Percentiles rank a stretch among this genome's conserved stretches.
These are phyloP conservation scores for Cepaea nemoralis DNA, from an alignment of 1,140 invertebrate genomes.

Conservation along the genomic window DNA sequence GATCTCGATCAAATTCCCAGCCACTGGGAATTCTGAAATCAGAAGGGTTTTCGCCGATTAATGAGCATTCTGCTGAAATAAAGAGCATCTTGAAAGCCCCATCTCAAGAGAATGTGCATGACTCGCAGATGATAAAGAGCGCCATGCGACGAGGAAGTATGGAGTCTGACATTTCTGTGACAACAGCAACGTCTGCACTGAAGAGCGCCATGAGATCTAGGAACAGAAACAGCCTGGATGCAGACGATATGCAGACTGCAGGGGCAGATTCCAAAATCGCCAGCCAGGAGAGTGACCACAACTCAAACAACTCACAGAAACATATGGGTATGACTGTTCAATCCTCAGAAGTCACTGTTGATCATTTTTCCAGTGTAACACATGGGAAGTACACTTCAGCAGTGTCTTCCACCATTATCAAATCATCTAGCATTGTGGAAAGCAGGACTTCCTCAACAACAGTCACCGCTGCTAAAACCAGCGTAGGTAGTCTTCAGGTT, in stretches of 20 bases:
- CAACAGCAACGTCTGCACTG: neutral
- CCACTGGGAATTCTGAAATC: constrained; percentile 41
- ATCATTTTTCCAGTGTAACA: neutral
- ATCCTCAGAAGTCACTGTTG: neutral
- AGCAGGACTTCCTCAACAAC: neutral
- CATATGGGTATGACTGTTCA: neutral
- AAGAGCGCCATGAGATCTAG: constrained; percentile 10
- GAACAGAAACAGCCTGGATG: neutral
- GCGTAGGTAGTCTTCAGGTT: neutral
- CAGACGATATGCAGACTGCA: neutral
- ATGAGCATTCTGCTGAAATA: neutral
- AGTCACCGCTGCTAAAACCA: neutral
- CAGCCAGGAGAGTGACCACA: neutral
- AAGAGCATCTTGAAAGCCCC: constrained; percentile 39
- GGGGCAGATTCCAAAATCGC: neutral
- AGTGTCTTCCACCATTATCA: neutral
- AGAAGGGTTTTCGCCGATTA: constrained; percentile 15
- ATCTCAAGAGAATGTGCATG: constrained; percentile 26
- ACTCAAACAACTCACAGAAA: constrained; percentile 19
- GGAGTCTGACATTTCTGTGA: neutral
- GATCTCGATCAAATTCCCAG: constrained; percentile 37
- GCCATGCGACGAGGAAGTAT: constrained; percentile 20
- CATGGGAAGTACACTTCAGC: neutral
- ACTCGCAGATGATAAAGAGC: constrained; percentile 37
- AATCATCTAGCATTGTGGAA: neutral